These are phyloP conservation scores for Distichodus sexfasciatus DNA, from an alignment of 2,797 vertebrate genomes.

Conservation along the genomic window DNA sequence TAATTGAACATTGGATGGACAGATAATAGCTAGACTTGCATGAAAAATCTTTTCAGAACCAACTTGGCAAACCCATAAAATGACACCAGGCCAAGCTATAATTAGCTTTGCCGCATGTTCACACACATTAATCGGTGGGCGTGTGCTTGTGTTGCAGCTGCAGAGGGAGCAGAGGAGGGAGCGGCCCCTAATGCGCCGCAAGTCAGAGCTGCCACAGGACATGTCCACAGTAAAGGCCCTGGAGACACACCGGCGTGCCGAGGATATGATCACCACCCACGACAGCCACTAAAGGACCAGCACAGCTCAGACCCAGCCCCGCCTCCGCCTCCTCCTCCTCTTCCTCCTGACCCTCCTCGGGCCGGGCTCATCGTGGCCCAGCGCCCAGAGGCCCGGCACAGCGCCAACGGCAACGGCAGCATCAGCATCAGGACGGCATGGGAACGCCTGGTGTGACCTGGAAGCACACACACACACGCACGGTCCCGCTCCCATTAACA, in stretches of 20 bases:
- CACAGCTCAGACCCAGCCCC: conserved; percentile 51
- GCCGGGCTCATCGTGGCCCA: conserved; percentile 53
- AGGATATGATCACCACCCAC: conserved; percentile 85
- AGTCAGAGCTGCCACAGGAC: conserved; percentile 97
- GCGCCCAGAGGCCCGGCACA: conserved; percentile 52
- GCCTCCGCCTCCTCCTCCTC: too few relatives aligned
- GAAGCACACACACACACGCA: conserved; percentile 54
- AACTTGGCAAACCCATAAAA: too few relatives aligned
- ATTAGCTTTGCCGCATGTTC: too few relatives aligned
- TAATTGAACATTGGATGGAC: too few relatives aligned
- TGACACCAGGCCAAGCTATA: too few relatives aligned
- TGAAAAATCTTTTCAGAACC: too few relatives aligned
- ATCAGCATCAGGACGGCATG: conserved; percentile 41
- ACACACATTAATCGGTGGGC: neutral
- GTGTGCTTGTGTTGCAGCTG: conserved; percentile 65
- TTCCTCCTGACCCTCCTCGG: conserved; percentile 43
- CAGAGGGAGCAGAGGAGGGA: conserved; percentile 87
- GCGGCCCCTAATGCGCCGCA: conserved; percentile 88
- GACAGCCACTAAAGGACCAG: conserved; percentile 85
- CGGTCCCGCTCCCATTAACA: conserved; percentile 47
- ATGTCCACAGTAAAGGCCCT: conserved; percentile 93
- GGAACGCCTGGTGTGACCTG: conserved; percentile 39
- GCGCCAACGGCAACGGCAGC: conserved; percentile 30
- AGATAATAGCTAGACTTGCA: too few relatives aligned
- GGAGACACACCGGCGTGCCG: conserved; percentile 92